Conservation (phyloP, 2,888 invertebrate species). For the Agapetus fuscipes region DNA sequence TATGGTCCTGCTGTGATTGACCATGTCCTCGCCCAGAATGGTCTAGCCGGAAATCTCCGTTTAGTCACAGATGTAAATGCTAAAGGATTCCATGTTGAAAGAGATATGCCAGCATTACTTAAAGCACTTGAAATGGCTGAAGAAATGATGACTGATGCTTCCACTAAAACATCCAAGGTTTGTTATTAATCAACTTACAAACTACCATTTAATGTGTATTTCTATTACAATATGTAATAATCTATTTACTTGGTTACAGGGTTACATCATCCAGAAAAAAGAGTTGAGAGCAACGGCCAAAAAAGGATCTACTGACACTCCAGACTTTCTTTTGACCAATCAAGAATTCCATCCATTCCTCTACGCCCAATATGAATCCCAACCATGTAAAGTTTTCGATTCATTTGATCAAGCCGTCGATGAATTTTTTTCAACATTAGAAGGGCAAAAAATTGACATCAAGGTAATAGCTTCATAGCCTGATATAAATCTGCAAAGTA, state of each 20-base stretch:
- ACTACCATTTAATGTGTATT: not conserved
- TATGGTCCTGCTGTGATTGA: slow-evolving; percentile 90
- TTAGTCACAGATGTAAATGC: slow-evolving; percentile 34
- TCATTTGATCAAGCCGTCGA: slow-evolving; percentile 85
- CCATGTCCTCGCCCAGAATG: slow-evolving; percentile 68
- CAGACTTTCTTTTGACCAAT: slow-evolving; percentile 59
- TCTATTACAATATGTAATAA: not conserved
- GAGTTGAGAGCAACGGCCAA: slow-evolving; percentile 53
- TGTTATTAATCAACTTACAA: slow-evolving; percentile 1
- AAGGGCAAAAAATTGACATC: slow-evolving; percentile 90
- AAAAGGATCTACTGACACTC: slow-evolving; percentile 31
- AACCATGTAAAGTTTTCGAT: slow-evolving; percentile 55
- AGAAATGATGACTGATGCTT: slow-evolving; percentile 48
- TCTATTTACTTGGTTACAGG: slow-evolving; percentile 34
- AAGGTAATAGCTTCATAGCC: too few relatives aligned
- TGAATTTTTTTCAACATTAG: slow-evolving; percentile 90
- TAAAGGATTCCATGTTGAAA: slow-evolving; percentile 55
- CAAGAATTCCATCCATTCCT: slow-evolving; percentile 90
- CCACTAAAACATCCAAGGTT: slow-evolving; percentile 48
- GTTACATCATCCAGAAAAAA: slow-evolving; percentile 79
- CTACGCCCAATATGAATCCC: slow-evolving; percentile 60
- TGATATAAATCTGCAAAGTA: not conserved
- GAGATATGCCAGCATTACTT: slow-evolving; percentile 52
- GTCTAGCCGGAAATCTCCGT: slow-evolving; percentile 50
- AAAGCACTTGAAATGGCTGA: slow-evolving; percentile 61